These are phyloP conservation scores for Pygoscelis adeliae DNA, from an alignment of 2,113 vertebrate genomes.

Conservation along the genomic window DNA sequence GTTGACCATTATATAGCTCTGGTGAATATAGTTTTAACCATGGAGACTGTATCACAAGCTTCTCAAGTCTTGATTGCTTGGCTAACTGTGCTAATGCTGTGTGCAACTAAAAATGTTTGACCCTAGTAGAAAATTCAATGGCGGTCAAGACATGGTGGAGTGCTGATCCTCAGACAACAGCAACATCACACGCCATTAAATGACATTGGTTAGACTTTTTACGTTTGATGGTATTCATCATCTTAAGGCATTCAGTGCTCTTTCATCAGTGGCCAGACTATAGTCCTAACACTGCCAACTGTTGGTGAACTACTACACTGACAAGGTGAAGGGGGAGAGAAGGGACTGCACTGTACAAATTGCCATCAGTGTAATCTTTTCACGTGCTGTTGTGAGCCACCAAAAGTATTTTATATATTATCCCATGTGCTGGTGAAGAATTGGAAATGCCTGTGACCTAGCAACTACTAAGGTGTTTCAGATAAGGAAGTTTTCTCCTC, in stretches of 20 bases:
- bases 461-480: not conserved
- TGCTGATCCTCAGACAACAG: not conserved
- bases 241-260: not conserved
- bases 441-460: not conserved
- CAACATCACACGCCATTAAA: not conserved
- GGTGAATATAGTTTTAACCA: not conserved
- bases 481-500: not conserved
- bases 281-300: not conserved
- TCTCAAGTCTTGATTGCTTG: not conserved
- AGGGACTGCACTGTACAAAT: not conserved
- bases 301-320: not conserved
- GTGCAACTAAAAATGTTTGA: not conserved
- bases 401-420: not conserved
- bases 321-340: not conserved
- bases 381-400: not conserved
- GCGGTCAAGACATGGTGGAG: not conserved
- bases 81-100: not conserved
- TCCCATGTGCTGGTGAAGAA: not conserved
- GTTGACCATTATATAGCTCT: not conserved
- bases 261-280: not conserved
- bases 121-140: not conserved
- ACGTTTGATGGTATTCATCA: not conserved
- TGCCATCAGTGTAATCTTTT: not conserved
- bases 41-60: not conserved
- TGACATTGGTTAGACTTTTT: not conserved